A percentile compares a stretch with the other conserved stretches of the same genome.
Evolutionary conservation across 2,888 invertebrate species (phyloP).

Genomic region (Acrocyrtus sp.): DNA sequence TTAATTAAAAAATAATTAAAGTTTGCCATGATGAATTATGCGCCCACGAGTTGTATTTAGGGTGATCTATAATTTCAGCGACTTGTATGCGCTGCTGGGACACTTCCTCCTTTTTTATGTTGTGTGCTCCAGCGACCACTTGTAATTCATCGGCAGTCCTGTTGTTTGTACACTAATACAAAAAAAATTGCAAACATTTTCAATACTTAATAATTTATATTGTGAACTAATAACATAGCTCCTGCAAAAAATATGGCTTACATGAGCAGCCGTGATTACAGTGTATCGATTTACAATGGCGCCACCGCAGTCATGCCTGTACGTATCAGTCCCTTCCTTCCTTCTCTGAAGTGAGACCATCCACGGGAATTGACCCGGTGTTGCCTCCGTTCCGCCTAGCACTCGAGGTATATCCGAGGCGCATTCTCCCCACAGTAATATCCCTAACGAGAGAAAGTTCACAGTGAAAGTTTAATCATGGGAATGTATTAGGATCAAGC

Average conservation of each 20-base stretch:
- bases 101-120: conserved; percentile 19
- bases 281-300: conserved; percentile 22
- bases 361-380: conserved; percentile 39
- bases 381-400: conserved; percentile 23
- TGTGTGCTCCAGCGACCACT: conserved; percentile 32
- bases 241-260: conserved; percentile 2
- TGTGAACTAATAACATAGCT: not conserved
- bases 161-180: conserved; percentile 31
- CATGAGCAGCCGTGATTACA: conserved; percentile 46
- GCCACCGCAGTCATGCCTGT: conserved; percentile 42
- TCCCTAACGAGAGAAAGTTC: too few species aligned
- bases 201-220: not conserved
- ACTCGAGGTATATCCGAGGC: too few species aligned
- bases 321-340: not conserved
- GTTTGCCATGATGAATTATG: too few species aligned
- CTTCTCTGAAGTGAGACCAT: conserved; percentile 41
- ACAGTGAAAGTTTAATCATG: too few species aligned
- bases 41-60: conserved; percentile 33
- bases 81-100: conserved; percentile 20
- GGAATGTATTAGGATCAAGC: too few species aligned
- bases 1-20: not conserved
- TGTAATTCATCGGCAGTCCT: not conserved
- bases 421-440: too few species aligned
- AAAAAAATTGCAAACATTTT: too few species aligned
- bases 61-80: conserved; percentile 26